Conservation (phyloP, 2,113 vertebrate species). For the Mesocricetus auratus region DNA sequence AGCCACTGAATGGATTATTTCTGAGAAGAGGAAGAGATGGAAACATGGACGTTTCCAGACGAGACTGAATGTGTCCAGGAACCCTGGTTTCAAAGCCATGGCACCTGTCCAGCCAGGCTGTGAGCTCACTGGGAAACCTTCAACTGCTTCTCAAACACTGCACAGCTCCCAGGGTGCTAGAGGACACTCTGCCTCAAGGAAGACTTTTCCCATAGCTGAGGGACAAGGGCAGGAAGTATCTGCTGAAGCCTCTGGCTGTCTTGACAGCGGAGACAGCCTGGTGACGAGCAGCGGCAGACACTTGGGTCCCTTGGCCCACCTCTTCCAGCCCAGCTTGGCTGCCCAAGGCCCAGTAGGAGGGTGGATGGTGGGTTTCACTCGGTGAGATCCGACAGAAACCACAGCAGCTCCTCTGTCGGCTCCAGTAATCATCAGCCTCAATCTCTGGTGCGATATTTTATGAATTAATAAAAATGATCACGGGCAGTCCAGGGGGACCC, state of each 20-base stretch:
- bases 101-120: not conserved
- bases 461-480: conserved; percentile 91
- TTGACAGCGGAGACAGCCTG: not conserved
- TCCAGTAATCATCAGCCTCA: conserved; percentile 86
- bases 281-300: not conserved
- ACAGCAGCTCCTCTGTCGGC: conserved; percentile 87
- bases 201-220: conserved; percentile 3
- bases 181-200: not conserved
- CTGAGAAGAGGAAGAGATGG: not conserved
- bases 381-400: conserved; percentile 56
- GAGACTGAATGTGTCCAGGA: fast-evolving
- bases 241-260: not conserved
- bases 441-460: conserved; percentile 87
- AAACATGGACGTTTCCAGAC: not conserved
- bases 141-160: not conserved
- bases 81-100: not conserved
- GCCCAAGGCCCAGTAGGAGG: conserved; percentile 21
- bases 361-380: conserved; percentile 77
- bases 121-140: not conserved
- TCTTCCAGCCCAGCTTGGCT: not conserved
- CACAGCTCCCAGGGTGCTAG: not conserved
- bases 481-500: conserved; percentile 82
- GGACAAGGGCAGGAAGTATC: not conserved
- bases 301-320: not conserved
- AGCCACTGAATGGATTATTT: not conserved